Base-by-base conservation (phyloP, 2,113 vertebrate genomes). In the Corythoichthys haematopterus region DNA sequence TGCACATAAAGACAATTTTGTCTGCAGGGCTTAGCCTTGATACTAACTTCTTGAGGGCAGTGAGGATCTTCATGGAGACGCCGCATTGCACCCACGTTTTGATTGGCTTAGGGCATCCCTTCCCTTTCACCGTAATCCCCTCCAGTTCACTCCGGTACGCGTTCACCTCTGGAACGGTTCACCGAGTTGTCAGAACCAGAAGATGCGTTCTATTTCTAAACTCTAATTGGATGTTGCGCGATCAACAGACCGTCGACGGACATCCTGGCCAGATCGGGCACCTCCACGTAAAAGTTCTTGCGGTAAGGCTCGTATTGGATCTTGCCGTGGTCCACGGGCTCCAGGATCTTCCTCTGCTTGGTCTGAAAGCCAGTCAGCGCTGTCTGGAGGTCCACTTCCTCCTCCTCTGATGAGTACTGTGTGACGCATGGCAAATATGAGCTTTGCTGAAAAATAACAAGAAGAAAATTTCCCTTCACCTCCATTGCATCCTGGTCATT, bases 401-500 rank as follows among this genome's bases (percentile, higher is more conserved):
- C 97, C 59, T 99, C 97, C 78, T 99, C 97, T 77, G 97, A 99
- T 0, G 97, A 99, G 89, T 99, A 99, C 97, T 99, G 84, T 0
- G 71, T 0, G 71, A 80, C 37, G 80, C 45, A 71, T 45, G 16
- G 47, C 2, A 28, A 12, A 53, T 2, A 13, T 12, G 0, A 3
- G 6, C 20, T 6, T 4, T 28, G 4, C 28, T 2, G 0, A 64
- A 50, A 35, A 50, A 4, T 43, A 6, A 3, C 6, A 37, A 1
- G 5, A 9, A 28, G 7, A 43, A n/a, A 20, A 20, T 20, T 5
- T 33, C 52, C 13, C 33, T 62, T 90, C 80, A 98, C 97, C 94
- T 99, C 97, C 97, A 99, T 98, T 35, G 97, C 97, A 82, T 98
- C 96, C 88, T 98, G 97, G 87, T 99, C 97, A 52, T 99, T 99